Base-by-base conservation (phyloP, 2,797 vertebrate species). In the Brachyalestes nurse region DNA sequence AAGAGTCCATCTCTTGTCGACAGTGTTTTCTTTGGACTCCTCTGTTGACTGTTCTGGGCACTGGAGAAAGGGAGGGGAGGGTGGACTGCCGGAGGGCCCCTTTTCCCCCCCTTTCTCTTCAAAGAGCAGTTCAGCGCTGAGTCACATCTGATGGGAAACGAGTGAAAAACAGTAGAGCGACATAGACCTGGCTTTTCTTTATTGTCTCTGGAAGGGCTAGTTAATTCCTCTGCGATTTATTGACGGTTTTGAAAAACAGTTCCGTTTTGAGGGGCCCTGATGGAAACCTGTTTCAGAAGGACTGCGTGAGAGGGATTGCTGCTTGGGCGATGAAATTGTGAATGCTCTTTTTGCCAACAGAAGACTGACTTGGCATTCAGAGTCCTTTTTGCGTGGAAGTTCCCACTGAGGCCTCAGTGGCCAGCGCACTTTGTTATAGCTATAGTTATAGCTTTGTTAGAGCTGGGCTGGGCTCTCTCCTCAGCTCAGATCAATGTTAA, bases 1-100 rank as follows among this genome's bases (percentile, higher is more conserved):
- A 76, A 78, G 64, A 81, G 78, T 85, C 70, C 60, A 45, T 84
- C 77, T 83, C 78, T 61, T 83, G 83, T 84, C 80, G 58, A 78
- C 83, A 84, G 6, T 82, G 79, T 88, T 88, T 84, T 86, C 72
- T 86, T 85, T 74, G 69, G 84, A 77, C 76, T 60, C 45, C 70
- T 77, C 75, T 78, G 78, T 78, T 80, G 73, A 74, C 76, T 74
- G 75, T 72, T 65, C 55, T 70, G 71, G 79, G 65, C 65, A 34
- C 55, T 40, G 67, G 58, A 69, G 57, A 67, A 62, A 75, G 45
- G 72, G 23, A 60, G 40, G 72, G 66, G 80, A 57, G 72, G 77
- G 58, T 45, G 34, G 51, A 79, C 62, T 70, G 82, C 80, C 85
- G 55, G 61, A 83, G 76, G 72, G 83, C 49, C 57, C 53, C 64